Conservation (phyloP, 2,113 vertebrate species). For the Scophthalmus maximus region DNA sequence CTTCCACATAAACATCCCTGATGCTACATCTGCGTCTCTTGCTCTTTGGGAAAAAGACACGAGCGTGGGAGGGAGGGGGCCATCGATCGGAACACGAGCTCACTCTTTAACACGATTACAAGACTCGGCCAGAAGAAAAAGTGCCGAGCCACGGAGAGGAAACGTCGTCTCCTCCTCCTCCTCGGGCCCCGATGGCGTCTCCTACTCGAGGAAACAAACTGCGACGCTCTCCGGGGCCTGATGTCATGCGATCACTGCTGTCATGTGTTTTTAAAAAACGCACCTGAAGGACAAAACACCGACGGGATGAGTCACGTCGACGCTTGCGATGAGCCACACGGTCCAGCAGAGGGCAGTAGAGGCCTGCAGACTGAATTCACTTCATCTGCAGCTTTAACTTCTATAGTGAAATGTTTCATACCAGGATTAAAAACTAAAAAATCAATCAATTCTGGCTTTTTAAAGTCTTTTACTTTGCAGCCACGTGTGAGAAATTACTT, state of each 20-base stretch:
- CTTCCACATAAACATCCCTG: constrained; percentile 2
- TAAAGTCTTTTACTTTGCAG: constrained; percentile 32
- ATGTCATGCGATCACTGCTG: constrained; percentile 22
- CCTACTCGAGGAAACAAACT: not conserved
- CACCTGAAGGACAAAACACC: constrained; percentile 1
- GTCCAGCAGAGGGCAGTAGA: constrained; percentile 62
- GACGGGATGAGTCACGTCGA: not conserved
- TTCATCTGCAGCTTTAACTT: constrained; percentile 29
- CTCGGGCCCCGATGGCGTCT: no score
- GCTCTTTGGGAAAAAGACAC: constrained; percentile 13
- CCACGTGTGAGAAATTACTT: constrained; percentile 41
- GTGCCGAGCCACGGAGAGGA: no score
- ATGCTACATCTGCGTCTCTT: constrained; percentile 26
- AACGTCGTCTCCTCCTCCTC: no score
- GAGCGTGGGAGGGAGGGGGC: constrained; percentile 7
- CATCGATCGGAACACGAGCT: constrained; percentile 59
- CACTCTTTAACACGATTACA: constrained; percentile 34
- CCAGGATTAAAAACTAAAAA: constrained; percentile 23
- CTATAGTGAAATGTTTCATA: constrained; percentile 18
- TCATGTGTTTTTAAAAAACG: constrained; percentile 18
- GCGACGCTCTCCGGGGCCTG: not conserved
- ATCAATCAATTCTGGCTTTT: not conserved
- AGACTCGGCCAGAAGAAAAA: no score
- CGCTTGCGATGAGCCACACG: not conserved
- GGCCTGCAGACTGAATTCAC: not conserved